Base-by-base conservation (phyloP, 1,140 invertebrate species). In the Drosophila suzukii region DNA sequence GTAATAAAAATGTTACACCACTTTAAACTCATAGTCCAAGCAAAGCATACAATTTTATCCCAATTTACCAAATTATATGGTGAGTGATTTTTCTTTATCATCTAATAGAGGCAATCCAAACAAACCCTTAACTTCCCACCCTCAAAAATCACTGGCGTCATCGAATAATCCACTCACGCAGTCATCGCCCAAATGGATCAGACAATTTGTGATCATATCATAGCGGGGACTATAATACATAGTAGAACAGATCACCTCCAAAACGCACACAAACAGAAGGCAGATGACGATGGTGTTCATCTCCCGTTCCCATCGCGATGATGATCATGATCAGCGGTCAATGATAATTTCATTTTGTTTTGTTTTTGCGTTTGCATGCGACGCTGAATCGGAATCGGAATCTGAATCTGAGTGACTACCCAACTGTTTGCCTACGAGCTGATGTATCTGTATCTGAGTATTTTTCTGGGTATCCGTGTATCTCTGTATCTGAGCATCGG, bases 351-450 rank as follows among this genome's bases (percentile, higher is more conserved):
- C 68, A 71, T 50, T 72, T 57, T 30, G 66, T 71, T 72, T 72
- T 59, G 65, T 78, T 83, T 75, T 68, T 49, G 62, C 56, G 76
- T 84, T 84, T 83, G 81, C 81, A 84, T 81, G 73, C 41, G 67
- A 67, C 50, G 49, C 55, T 39, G 49, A 66, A 65, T 74, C 74
- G 81, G 65, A 71, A 67, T 66, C 43, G 15, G 65, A 62, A 62
- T 67, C 54, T 47, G 44, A 62, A 75, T 78, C 78, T 66, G 63
- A 81, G 50, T 62, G 72, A 46, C 53, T 65, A 38, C 58, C 15
- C 56, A 70, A 38, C 58, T 32, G 68, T 30, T 50, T 46, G 58
- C 38, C 50, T 63, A 74, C 47, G 46, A 63, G 54, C 60, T 36
- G 36, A 38, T 50, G 57, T 55, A 44, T 70, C 44, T 81, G 49